A percentile compares a stretch with the other conserved stretches of the same genome.
These are phyloP conservation scores for Trissolcus basalis DNA, from an alignment of 1,140 invertebrate species.

Conservation along the genomic window DNA sequence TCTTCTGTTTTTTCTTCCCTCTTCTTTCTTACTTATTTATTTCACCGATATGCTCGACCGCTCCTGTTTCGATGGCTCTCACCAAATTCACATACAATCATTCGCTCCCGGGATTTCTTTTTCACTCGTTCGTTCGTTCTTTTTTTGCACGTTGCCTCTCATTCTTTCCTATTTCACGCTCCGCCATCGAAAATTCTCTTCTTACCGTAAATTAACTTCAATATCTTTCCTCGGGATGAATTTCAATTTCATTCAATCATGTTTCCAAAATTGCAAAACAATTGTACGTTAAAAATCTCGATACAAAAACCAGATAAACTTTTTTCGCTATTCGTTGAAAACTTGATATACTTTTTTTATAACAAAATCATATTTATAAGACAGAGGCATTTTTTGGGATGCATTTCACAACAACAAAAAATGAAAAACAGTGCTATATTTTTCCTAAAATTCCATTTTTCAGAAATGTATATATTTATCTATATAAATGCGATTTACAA, in stretches of 20 bases:
- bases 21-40: conserved; percentile 55
- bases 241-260: background rate
- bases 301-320: too few relatives aligned
- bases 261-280: background rate
- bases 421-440: too few relatives aligned
- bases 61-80: conserved; percentile 58
- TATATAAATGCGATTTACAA: too few relatives aligned
- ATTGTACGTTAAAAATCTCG: too few relatives aligned
- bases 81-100: conserved; percentile 42
- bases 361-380: too few relatives aligned
- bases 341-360: too few relatives aligned
- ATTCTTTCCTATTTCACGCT: conserved; percentile 53
- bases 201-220: conserved; percentile 6
- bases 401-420: too few relatives aligned
- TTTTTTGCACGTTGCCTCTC: conserved; percentile 25
- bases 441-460: too few relatives aligned
- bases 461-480: too few relatives aligned
- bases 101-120: conserved; percentile 29
- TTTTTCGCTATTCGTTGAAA: too few relatives aligned
- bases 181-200: conserved; percentile 23
- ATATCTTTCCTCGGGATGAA: too few relatives aligned
- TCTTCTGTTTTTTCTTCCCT: background rate
- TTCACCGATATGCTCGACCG: conserved; percentile 56
- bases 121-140: conserved; percentile 34
- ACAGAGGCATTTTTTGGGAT: too few relatives aligned